These are phyloP conservation scores for Ophion costatus DNA, from an alignment of 2,888 invertebrate species.

Conservation along the genomic window DNA sequence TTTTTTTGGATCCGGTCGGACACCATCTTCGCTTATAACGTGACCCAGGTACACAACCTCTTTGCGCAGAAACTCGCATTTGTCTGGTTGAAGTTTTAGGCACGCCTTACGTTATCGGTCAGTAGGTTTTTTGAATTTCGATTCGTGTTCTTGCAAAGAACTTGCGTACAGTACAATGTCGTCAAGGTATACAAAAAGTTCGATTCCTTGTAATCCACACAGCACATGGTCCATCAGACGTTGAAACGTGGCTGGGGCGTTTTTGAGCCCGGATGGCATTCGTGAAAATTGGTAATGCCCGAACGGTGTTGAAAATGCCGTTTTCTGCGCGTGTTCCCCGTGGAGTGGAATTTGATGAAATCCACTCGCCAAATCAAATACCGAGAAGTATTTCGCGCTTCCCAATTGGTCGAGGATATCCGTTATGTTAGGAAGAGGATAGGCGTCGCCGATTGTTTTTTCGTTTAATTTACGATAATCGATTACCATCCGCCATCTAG, in stretches of 20 bases:
- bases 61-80: slow-evolving; percentile 36
- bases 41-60: slow-evolving; percentile 41
- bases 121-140: no score
- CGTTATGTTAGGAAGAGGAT: slow-evolving; percentile 7
- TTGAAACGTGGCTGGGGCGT: slow-evolving; percentile 12
- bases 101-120: no score
- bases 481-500: slow-evolving; percentile 46
- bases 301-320: slow-evolving; percentile 34
- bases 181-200: slow-evolving; percentile 70
- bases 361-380: slow-evolving; percentile 27
- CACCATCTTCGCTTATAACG: slow-evolving; percentile 10
- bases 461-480: slow-evolving; percentile 11
- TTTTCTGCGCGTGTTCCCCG: slow-evolving; percentile 6
- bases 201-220: slow-evolving; percentile 36
- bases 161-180: slow-evolving; percentile 66
- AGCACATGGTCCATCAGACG: slow-evolving; percentile 38
- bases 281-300: slow-evolving; percentile 36
- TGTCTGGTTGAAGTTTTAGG: slow-evolving; percentile 23
- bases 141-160: slow-evolving; percentile 1
- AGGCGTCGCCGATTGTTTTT: slow-evolving; percentile 8
- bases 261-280: no score
- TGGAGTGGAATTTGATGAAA: slow-evolving; percentile 42
- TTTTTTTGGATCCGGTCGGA: slow-evolving; percentile 27
- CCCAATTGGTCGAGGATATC: slow-evolving; percentile 38
- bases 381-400: slow-evolving; percentile 32